Evolutionary conservation across 2,797 vertebrate genomes (phyloP).

Genomic region (Notolepis coatsorum): DNA sequence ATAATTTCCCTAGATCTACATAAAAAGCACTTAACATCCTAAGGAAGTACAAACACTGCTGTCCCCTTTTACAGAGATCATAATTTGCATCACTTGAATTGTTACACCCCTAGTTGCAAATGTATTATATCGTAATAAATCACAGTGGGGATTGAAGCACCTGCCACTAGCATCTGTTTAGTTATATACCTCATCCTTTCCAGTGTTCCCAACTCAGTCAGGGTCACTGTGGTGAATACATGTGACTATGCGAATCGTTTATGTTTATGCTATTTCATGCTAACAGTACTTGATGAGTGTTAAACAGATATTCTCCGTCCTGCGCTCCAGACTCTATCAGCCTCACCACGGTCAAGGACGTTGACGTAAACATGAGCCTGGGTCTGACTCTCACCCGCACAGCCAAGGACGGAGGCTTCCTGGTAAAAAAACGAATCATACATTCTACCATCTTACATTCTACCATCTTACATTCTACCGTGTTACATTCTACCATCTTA

Average conservation of each 20-base stretch:
- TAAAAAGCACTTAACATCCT: no score
- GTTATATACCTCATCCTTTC: no score
- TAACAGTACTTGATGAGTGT: background rate
- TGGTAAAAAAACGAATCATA: conserved; percentile 69
- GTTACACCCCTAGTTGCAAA: no score
- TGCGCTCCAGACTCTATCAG: conserved; percentile 74
- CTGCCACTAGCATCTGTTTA: no score
- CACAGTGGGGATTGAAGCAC: no score
- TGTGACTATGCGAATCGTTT: background rate
- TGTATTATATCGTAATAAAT: no score
- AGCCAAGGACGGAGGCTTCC: conserved; percentile 79
- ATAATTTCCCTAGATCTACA: no score
- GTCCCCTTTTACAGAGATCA: no score
- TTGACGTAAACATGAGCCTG: conserved; percentile 87
- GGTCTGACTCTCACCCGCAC: conserved; percentile 85
- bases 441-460: background rate
- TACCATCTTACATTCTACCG: no score
- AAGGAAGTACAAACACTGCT: no score
- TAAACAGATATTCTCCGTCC: conserved; percentile 17
- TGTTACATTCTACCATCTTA: no score
- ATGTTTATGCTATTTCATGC: background rate
- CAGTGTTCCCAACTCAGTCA: background rate
- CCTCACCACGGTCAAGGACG: conserved; percentile 82
- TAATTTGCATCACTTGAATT: no score
- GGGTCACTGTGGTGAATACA: background rate